Conservation (phyloP, 2,113 vertebrate genomes). For the Leptobrachium leishanense region DNA sequence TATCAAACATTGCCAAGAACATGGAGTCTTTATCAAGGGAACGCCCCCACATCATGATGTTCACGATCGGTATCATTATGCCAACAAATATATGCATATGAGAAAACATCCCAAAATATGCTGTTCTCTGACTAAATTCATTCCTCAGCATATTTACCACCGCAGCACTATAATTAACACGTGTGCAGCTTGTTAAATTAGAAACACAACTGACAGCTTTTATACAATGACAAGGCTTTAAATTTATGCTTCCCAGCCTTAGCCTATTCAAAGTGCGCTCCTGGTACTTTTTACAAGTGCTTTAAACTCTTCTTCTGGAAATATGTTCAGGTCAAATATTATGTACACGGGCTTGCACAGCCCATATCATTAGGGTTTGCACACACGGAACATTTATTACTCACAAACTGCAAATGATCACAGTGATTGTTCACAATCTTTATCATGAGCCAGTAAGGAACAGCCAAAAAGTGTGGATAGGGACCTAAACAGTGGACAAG, state of each 20-base stretch:
- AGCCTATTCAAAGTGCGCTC: neutral
- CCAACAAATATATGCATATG: constrained; percentile 61
- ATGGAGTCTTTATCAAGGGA: constrained; percentile 59
- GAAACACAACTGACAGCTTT: constrained; percentile 63
- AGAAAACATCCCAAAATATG: constrained; percentile 60
- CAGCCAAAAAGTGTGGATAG: too few relatives aligned
- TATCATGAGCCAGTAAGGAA: too few relatives aligned
- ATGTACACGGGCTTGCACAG: too few relatives aligned
- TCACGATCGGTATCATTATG: constrained; percentile 54
- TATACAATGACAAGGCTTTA: constrained; percentile 32
- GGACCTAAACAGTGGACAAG: too few relatives aligned
- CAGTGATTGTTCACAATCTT: too few relatives aligned
- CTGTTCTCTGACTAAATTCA: constrained; percentile 55
- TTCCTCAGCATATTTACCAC: constrained; percentile 61
- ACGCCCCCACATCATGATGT: constrained; percentile 56
- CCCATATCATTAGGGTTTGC: too few relatives aligned
- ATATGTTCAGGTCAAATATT: too few relatives aligned
- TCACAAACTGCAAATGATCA: too few relatives aligned
- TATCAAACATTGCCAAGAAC: constrained; percentile 61
- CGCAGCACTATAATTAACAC: constrained; percentile 62
- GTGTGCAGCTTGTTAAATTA: constrained; percentile 65
- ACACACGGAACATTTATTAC: too few relatives aligned
- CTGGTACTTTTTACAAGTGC: too few relatives aligned
- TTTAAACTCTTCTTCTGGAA: too few relatives aligned
- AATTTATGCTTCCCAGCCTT: constrained; percentile 10